Percentiles rank a stretch among this genome's conserved stretches.
Evolutionary conservation across 2,113 vertebrate species (phyloP).

Genomic region (Monopterus albus): DNA sequence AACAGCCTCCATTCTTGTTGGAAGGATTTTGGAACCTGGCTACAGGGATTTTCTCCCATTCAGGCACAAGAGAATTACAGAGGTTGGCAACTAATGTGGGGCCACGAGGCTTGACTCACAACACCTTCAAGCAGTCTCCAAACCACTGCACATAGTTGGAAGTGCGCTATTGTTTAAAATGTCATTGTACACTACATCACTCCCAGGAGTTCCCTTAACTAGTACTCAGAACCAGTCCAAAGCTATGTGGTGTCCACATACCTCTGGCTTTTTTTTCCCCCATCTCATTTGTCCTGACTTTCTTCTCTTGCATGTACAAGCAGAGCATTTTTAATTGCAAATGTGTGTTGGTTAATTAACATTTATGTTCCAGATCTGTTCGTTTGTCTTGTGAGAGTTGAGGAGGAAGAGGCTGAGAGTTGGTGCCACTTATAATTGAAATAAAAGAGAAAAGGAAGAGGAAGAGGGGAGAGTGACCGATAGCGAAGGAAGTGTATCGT

Average conservation of each 20-base stretch:
- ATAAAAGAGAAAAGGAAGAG: not conserved
- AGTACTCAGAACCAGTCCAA: not conserved
- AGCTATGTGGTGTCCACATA: not conserved
- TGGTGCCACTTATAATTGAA: slow-evolving; percentile 49
- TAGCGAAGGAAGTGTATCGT: not conserved
- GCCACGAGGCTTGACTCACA: too few species aligned
- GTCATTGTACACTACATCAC: too few species aligned
- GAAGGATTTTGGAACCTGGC: not conserved
- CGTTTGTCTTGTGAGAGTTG: slow-evolving; percentile 5
- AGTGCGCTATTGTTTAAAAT: too few species aligned
- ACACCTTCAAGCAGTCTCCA: too few species aligned
- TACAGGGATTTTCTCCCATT: not conserved
- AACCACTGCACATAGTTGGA: too few species aligned
- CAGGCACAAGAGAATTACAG: too few species aligned
- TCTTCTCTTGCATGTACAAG: not conserved
- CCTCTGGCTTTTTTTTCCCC: not conserved
- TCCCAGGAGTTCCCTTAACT: too few species aligned
- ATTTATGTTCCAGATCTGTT: slow-evolving; percentile 36
- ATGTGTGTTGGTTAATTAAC: not conserved
- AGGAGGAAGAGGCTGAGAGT: slow-evolving; percentile 9
- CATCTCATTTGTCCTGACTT: not conserved
- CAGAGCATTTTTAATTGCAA: slow-evolving; percentile 7
- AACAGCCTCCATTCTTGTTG: not conserved
- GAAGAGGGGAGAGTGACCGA: not conserved
- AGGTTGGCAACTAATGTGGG: too few species aligned